phyloP scores from a whole-genome alignment of 2,113 vertebrate species.

The Copsychus sechellarum region DNA sequence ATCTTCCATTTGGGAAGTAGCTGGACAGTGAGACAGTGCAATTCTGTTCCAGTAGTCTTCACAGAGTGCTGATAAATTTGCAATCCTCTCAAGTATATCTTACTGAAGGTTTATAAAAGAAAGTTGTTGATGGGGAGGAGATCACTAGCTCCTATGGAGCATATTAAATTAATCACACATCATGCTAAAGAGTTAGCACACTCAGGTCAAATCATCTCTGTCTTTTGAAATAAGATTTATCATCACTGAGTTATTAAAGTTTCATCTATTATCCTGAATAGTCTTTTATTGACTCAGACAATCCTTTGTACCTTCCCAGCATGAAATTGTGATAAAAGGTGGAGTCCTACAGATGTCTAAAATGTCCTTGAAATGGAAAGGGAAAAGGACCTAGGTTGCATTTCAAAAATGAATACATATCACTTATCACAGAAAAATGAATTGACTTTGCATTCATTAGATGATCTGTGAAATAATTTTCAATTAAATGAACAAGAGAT shows the following conservation, averaged over 20 bases:
- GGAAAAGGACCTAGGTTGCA: not conserved
- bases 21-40: not conserved
- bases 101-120: not conserved
- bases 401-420: slow-evolving; percentile 48
- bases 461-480: slow-evolving; percentile 62
- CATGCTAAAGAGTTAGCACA: not conserved
- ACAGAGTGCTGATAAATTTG: not conserved
- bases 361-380: slow-evolving; percentile 65
- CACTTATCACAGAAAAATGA: slow-evolving; percentile 55
- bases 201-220: not conserved
- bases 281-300: slow-evolving; percentile 55
- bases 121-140: not conserved
- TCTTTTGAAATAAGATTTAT: slow-evolving; percentile 52
- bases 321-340: slow-evolving; percentile 65
- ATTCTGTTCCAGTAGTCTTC: not conserved
- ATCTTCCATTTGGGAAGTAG: not conserved
- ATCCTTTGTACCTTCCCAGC: slow-evolving; percentile 45
- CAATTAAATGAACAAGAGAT: slow-evolving; percentile 52
- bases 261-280: slow-evolving; percentile 50
- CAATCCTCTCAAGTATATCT: not conserved
- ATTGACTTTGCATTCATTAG: slow-evolving; percentile 59
- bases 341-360: slow-evolving; percentile 47
- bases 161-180: not conserved
- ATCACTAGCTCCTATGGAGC: not conserved
- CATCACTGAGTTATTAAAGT: slow-evolving; percentile 31